Base-by-base conservation (phyloP, 2,797 vertebrate genomes). In the Eospalax fontanierii region DNA sequence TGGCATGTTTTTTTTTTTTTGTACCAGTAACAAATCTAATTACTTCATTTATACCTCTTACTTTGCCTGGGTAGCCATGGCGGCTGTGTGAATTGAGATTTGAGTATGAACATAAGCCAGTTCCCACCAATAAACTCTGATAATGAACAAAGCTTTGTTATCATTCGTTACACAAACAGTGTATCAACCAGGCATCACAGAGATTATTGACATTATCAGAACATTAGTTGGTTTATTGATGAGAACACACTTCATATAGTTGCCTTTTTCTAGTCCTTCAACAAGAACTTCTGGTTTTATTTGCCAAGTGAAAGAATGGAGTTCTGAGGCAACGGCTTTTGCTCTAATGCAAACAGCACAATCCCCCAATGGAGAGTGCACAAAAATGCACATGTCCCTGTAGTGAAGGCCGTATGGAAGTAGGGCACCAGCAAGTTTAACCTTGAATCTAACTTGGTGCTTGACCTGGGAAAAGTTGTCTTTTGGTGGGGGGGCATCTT, bases 31-130 rank as follows among this genome's bases (percentile, higher is more conserved):
- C 15, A 24, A 68, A 50, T 81, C 61, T 95, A 95, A 92, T 96
- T 96, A 66, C 75, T 91, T 93, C 70, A 91, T 94, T 91, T 96
- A 40, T 91, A 54, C 80, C 66, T 85, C 89, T 96, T 78, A 83
- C 24, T 96, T 95, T 94, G 80, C 76, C 92, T 91, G 43, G 66
- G 40, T 71, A 95, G 93, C 73, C 79, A 35, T 19, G 59, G 26
- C 57, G 15, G 1, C 87, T 79, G 26, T 83, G 63, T 90, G 70
- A 87, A 43, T 73, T 93, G 68, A 35, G 33, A 91, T 79, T 95
- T 87, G 65, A 95, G 46, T 79, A 87, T 33, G 90, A 87, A 80
- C 22, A 63, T 75, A 91, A 93, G 78, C 63, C 40, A 91, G 26
- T 59, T 85, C 92, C 93, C 46, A 94, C 85, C 81, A 80, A 83